These are phyloP conservation scores for Engraulis encrasicolus DNA, from an alignment of 2,113 vertebrate species.

Conservation along the genomic window DNA sequence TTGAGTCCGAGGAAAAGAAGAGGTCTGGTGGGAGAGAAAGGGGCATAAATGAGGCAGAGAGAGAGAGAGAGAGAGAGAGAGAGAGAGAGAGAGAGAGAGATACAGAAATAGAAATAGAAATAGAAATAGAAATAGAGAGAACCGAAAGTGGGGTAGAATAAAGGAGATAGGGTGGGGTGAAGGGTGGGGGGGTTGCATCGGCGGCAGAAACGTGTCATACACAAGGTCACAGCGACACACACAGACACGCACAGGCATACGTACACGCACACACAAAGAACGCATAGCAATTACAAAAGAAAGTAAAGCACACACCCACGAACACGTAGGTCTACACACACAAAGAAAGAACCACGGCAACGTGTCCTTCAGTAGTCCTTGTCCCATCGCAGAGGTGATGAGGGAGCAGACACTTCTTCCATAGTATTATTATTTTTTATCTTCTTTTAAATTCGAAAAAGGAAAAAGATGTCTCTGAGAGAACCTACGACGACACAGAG, in stretches of 20 bases:
- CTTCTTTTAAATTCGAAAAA: constrained; percentile 42
- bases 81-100: not conserved
- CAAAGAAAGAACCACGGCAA: constrained; percentile 57
- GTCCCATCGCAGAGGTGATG: constrained; percentile 57
- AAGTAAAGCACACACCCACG: constrained; percentile 62
- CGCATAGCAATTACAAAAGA: constrained; percentile 65
- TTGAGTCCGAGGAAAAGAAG: constrained; percentile 5
- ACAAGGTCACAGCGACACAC: constrained; percentile 69
- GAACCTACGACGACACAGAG: constrained; percentile 31
- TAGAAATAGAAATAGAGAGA: not conserved
- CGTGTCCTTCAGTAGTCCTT: constrained; percentile 60
- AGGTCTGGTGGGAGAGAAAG: constrained; percentile 1
- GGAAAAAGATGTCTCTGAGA: constrained; percentile 37
- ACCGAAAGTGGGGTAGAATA: too few species aligned
- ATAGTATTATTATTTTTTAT: constrained; percentile 26
- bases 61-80: not conserved
- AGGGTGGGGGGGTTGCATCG: constrained; percentile 25
- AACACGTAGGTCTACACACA: constrained; percentile 68
- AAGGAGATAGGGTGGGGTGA: constrained; percentile 27
- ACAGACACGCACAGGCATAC: constrained; percentile 50
- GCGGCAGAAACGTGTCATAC: constrained; percentile 54
- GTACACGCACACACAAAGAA: constrained; percentile 46
- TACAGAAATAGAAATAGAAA: not conserved
- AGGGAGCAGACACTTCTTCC: constrained; percentile 40
- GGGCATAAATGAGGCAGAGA: not conserved